Evolutionary conservation across 2,113 vertebrate species (phyloP), one percentile per base, ranked within the genome.

Genomic region (Coturnix japonica): DNA sequence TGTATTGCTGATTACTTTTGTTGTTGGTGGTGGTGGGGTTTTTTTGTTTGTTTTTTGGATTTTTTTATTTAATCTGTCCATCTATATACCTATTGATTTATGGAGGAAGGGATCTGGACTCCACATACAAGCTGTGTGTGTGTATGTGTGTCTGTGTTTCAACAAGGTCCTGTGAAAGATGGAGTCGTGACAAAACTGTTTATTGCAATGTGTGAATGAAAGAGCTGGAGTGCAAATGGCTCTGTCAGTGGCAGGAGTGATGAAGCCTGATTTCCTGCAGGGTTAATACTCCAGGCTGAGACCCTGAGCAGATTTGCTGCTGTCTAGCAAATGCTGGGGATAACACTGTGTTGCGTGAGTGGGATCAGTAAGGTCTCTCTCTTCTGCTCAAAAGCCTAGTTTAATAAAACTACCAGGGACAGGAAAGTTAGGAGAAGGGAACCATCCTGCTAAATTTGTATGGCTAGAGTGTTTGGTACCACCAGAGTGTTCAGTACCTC

Each of bases 161-260:
- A 91, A 33, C 44, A 70, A 70, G 89, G 87, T 87, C 63, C 63
- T 82, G 81, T 82, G 78, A 91, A 95, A 94, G 89, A 79, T 60
- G 75, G 57, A 93, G 91, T 71, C 57, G 74, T 47, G 64, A 61
- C 67, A 87, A 89, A 96, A 67, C 69, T 92, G 94, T 90, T 94
- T 91, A 91, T 93, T 87, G 75, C 5, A 1, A 93, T 0, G 60
- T 93, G 95, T 91, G 94, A 94, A 80, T 5, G 43, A 94, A 89
- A 87, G 85, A 93, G 72, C 64, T 85, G 85, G 51, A 95, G 78
- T 77, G 85, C 87, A 89, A 95, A 95, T 86, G 94, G 75, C 28
- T 12, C 67, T 61, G 74, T 92, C 93, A 96, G 89, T 95, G 95
- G 93, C 95, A 95, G 90, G 44, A 73, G 91, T 82, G 95, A 95